Base-by-base conservation (phyloP, 1,140 invertebrate species). In the Brachionus manjavacas region DNA sequence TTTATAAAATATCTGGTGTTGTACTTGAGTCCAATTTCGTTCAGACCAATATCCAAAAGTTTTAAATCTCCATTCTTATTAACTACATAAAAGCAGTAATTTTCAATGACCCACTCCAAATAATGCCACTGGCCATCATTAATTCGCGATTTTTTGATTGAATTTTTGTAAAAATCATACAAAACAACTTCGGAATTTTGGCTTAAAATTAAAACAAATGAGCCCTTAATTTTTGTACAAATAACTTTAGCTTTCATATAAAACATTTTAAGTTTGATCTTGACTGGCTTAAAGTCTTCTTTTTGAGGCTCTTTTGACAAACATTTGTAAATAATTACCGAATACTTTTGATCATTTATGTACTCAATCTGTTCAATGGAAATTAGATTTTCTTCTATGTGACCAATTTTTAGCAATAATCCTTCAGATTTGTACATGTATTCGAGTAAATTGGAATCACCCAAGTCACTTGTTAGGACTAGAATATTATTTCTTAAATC, bases 361-460 rank as follows among this genome's bases (percentile, higher is more conserved):
- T 76, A 76, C 43, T 76, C 72, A 76, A 46, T 49, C 49, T 76
- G 72, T 31, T 76, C 72, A 49, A 76, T 49, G 14, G 72, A 76
- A 25, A 76, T 49, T 25, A 76, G 31, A 52, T 49, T 49, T 1
- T 76, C 43, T 14, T 49, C 43, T 0, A 76, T 46, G 12, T 49
- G 46, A 25, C 46, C 72, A 25, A 76, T 25, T 49, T 25, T 14
- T 12, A 76, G 14, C 8, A 76, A 76, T 25, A 46, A 49, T 4
- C 72, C 72, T 35, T 76, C 72, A 9, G 72, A 76, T 76, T 76
- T 76, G 72, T 25, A 76, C 39, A 76, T 23, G n/a, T 49, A 46
- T 28, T 76, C 72, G 2, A 76, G 20, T 25, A 76, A 23, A 25
- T 76, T 76, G 1, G 39, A 14, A 16, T 76, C 72, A 3, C 9